These are phyloP conservation scores for Dasypus novemcinctus DNA, from an alignment of 2,113 vertebrate genomes.

Conservation along the genomic window DNA sequence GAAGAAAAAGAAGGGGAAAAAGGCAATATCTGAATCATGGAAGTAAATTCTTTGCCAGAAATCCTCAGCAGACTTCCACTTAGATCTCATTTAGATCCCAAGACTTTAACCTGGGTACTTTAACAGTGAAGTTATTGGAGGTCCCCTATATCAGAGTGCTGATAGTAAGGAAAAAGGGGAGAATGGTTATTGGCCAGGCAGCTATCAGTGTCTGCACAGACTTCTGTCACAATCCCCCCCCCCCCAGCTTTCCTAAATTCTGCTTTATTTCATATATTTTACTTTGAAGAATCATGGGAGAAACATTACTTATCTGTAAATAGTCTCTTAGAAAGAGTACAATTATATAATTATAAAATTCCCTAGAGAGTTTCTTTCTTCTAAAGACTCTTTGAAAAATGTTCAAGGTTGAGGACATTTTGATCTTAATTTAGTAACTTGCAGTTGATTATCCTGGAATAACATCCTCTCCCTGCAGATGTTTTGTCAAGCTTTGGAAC, in stretches of 20 bases:
- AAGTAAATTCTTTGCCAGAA: background rate
- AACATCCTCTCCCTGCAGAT: slow-evolving; percentile 45
- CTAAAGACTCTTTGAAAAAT: slow-evolving; percentile 66
- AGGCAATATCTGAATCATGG: background rate
- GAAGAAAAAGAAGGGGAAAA: background rate
- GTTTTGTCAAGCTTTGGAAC: slow-evolving; percentile 19
- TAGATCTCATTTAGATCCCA: background rate
- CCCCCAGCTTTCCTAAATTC: background rate
- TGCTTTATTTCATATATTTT: slow-evolving; percentile 36
- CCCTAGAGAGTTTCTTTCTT: slow-evolving; percentile 51
- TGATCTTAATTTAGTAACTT: slow-evolving; percentile 71
- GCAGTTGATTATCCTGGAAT: slow-evolving; percentile 56
- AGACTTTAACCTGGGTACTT: background rate
- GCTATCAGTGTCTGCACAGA: background rate
- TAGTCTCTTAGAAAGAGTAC: slow-evolving; percentile 42
- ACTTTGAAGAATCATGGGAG: slow-evolving; percentile 10
- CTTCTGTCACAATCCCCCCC: background rate
- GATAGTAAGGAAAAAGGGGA: background rate
- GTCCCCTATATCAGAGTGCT: background rate
- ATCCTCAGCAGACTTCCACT: background rate
- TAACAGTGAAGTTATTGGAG: background rate
- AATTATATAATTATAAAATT: slow-evolving; percentile 64
- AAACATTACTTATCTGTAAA: slow-evolving; percentile 58
- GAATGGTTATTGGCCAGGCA: background rate
- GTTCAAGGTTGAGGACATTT: slow-evolving; percentile 64